Evolutionary conservation across 2,113 vertebrate genomes (phyloP), one percentile per base, ranked within the genome.

Genomic region (Cyphomyrus plagiostoma): DNA sequence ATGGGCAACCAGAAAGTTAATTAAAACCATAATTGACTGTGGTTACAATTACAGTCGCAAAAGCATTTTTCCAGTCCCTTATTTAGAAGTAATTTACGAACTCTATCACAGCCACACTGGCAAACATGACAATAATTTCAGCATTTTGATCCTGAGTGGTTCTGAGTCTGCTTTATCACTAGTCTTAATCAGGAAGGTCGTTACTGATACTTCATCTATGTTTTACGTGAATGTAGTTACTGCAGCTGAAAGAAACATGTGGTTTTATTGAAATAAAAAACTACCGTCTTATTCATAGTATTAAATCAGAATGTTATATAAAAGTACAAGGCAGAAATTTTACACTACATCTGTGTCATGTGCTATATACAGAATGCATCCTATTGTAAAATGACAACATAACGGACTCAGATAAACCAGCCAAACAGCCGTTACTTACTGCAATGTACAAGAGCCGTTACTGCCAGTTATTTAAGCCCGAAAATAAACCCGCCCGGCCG

Each of bases 21-120:
- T 96, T 96, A 95, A 96, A 96, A 96, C 94, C 95, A 95, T 96
- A 96, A 96, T 96, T 96, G 95, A 93, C 94, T 94, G 92, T 95
- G 95, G 94, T 94, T 93, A 90, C 93, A 94, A 92, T 94, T 96
- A 95, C 94, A 94, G 94, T 93, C 94, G 93, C 92, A 89, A 92
- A 93, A 93, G 93, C 91, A 90, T 94, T 94, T 92, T 92, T 93
- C 91, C 91, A 92, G 92, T 93, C 93, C 94, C 10, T 94, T 95
- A 95, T 93, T 93, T 89, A 70, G 93, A 90, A 92, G 93, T 89
- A 93, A 90, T 66, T 92, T 90, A 94, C 94, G 95, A 94, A 94
- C 93, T 84, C 39, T 92, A 94, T 93, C 91, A 91, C 91, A 89
- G 91, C 90, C 91, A 93, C 90, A 90, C 88, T 85, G 89, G 42